Percentiles rank a stretch among this genome's conserved stretches.
These are phyloP conservation scores for Lycia hirtaria DNA, from an alignment of 2,888 invertebrate genomes.

Conservation along the genomic window DNA sequence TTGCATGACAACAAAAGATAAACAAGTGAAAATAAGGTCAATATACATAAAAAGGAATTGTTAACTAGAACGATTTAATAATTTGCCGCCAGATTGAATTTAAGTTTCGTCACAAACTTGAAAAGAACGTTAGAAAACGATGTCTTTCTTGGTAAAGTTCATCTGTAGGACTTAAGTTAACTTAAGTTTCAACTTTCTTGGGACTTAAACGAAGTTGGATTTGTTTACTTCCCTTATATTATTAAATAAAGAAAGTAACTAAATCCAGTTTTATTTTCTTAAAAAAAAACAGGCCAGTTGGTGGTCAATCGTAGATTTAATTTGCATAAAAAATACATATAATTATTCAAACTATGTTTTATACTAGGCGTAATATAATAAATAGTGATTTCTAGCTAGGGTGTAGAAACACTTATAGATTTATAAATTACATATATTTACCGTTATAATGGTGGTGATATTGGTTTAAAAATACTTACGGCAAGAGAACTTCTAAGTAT, in stretches of 20 bases:
- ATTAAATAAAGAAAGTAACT: too few species aligned
- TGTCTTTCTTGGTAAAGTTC: slow-evolving; percentile 61
- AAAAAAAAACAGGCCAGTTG: too few species aligned
- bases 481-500: too few species aligned
- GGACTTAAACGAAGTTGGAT: slow-evolving; percentile 47
- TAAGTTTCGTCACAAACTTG: slow-evolving; percentile 58
- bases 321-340: too few species aligned
- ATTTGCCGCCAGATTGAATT: slow-evolving; percentile 39
- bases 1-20: too few species aligned
- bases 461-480: too few species aligned
- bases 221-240: slow-evolving; percentile 11
- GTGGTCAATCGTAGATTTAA: too few species aligned
- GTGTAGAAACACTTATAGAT: too few species aligned
- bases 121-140: slow-evolving; percentile 66
- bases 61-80: slow-evolving; percentile 9
- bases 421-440: too few species aligned
- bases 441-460: too few species aligned
- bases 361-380: not conserved
- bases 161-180: slow-evolving; percentile 56
- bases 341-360: not conserved
- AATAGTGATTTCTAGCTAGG: not conserved
- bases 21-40: not conserved
- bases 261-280: too few species aligned
- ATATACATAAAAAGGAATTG: not conserved
- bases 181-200: slow-evolving; percentile 48